Evolutionary conservation across 1,140 invertebrate genomes (phyloP).

Genomic region (Kradibia gibbosae): DNA sequence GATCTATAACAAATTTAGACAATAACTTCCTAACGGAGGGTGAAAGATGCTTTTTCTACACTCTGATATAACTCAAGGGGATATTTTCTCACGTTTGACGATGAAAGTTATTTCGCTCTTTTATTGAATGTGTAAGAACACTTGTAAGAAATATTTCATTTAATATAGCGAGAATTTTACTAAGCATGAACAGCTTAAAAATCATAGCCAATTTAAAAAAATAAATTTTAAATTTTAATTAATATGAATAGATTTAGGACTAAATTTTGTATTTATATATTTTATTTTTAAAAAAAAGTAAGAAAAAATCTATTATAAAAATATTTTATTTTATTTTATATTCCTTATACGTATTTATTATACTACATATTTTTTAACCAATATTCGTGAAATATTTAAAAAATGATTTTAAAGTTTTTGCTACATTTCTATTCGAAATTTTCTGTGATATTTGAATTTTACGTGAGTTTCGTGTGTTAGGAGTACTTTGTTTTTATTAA

Average conservation of each 20-base stretch:
- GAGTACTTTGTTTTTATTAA: too few relatives aligned
- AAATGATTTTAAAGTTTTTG: too few relatives aligned
- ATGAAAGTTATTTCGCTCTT: conserved; percentile 7
- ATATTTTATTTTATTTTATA: too few relatives aligned
- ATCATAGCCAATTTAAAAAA: background rate
- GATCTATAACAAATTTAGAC: background rate
- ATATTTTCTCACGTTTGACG: background rate
- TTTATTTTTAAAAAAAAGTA: too few relatives aligned
- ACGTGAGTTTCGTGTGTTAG: too few relatives aligned
- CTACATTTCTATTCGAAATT: too few relatives aligned
- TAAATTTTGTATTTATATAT: too few relatives aligned
- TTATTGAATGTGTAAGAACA: background rate
- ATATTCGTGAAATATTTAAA: too few relatives aligned
- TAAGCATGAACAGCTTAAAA: background rate
- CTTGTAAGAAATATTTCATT: background rate
- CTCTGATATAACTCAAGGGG: conserved; percentile 28
- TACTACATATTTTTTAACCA: too few relatives aligned
- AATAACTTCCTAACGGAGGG: conserved; percentile 3
- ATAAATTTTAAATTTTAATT: background rate
- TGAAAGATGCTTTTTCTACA: background rate
- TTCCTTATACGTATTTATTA: too few relatives aligned
- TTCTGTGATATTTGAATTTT: too few relatives aligned
- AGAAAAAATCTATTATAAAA: too few relatives aligned
- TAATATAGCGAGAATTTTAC: background rate
- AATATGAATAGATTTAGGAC: background rate